Conservation (phyloP, 2,113 vertebrate genomes). For the Neotragus moschatus region DNA sequence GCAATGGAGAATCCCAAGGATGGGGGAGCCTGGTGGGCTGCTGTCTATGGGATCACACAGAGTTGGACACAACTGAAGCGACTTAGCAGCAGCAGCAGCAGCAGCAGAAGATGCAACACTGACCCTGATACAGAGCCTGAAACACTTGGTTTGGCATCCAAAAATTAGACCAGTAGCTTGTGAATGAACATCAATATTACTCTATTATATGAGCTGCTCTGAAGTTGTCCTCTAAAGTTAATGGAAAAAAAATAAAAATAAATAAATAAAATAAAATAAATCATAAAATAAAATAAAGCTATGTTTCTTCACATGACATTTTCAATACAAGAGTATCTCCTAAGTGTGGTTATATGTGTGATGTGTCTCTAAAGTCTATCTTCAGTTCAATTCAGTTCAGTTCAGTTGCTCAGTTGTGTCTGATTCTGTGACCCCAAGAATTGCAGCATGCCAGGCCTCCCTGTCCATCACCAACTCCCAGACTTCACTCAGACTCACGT, state of each 20-base stretch:
- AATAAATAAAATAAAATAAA: too few relatives aligned
- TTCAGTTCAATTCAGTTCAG: background rate
- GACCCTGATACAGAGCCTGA: background rate
- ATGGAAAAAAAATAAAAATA: too few relatives aligned
- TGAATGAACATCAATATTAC: background rate
- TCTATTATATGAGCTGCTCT: background rate
- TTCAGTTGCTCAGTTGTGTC: too few relatives aligned
- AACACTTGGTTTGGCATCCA: background rate
- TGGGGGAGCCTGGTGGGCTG: too few relatives aligned
- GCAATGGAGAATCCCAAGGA: too few relatives aligned
- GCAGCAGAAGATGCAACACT: background rate
- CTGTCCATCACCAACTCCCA: too few relatives aligned
- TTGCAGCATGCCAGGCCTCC: too few relatives aligned
- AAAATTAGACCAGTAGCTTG: background rate
- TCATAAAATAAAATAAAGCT: too few relatives aligned
- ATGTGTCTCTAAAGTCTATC: background rate
- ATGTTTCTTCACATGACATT: background rate
- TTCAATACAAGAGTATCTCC: background rate
- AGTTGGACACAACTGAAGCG: fast-evolving
- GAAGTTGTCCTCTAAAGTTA: background rate
- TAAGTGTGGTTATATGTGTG: background rate
- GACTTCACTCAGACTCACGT: too few relatives aligned
- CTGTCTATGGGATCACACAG: too few relatives aligned
- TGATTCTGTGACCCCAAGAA: too few relatives aligned
- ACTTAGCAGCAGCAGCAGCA: too few relatives aligned